Base-by-base conservation (phyloP, 2,888 invertebrate genomes). In the Zaprionus obscuricornis region DNA sequence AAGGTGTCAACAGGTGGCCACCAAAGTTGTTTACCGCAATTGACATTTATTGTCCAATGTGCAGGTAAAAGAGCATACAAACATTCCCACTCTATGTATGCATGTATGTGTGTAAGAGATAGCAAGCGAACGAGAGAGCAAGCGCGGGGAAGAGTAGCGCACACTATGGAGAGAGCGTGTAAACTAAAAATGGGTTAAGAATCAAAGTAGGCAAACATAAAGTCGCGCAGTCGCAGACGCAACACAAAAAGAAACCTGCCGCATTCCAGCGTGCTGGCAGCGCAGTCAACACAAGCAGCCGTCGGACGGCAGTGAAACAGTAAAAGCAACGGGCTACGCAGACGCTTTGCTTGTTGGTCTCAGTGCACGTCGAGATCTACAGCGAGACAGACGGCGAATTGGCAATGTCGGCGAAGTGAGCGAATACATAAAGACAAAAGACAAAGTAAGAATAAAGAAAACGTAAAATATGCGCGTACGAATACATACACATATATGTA, bases 121-220 rank as follows among this genome's bases (percentile, higher is more conserved):
- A 39, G 34, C 13, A 29, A 22, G 13, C 3, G 31, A 52, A 14
- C 24, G 20, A 39, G 39, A 20, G 36, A 56, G n/a, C 1, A 17
- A 54, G 37, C 40, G 39, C 18, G 39, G 29, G 20, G 14, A 39
- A 50, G 37, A 24, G 26, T 8, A 5, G 24, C 39, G 3, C 10
- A 4, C 6, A n/a, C n/a, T 17, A 10, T n/a, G 43, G 62, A 31
- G 26, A 10, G 29, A 34, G 51, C 39, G 31, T 46, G 22, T 24
- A 50, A 50, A 59, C 51, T 45, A 59, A 46, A 81, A 77, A 81
- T 85, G 59, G 84, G 82, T 55, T 81, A 81, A 81, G 78, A 86
- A 86, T 65, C 58, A 62, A 64, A 49, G 54, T 57, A 57, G 56
- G 29, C 51, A 52, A 47, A 24, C 42, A 31, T n/a, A n/a, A n/a